Conservation (phyloP, 64 coral and sea anemone species). For the Trachythela sp. region DNA sequence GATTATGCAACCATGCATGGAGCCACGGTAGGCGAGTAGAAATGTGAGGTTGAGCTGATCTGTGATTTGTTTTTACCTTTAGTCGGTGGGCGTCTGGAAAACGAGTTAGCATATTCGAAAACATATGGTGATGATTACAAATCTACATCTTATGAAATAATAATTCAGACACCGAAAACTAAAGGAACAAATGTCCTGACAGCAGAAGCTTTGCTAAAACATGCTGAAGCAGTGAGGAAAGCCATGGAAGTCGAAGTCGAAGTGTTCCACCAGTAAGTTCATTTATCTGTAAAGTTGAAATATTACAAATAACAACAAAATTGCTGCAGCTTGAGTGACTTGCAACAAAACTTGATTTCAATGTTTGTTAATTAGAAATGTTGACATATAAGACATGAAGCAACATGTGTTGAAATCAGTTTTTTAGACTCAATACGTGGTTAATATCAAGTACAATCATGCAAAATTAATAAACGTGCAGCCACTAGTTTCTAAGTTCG, state of each 20-base stretch:
- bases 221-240: slow-evolving; percentile 55
- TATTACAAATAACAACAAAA: background rate
- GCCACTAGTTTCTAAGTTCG: too few relatives aligned
- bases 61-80: background rate
- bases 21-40: too few relatives aligned
- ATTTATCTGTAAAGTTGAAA: too few relatives aligned
- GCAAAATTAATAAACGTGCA: too few relatives aligned
- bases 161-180: slow-evolving; percentile 81
- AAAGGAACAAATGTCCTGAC: slow-evolving; percentile 79
- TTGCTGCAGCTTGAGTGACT: background rate
- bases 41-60: too few relatives aligned
- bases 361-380: too few relatives aligned
- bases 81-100: slow-evolving; percentile 78
- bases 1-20: too few relatives aligned
- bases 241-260: slow-evolving; percentile 70
- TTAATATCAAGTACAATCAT: too few relatives aligned
- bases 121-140: slow-evolving; percentile 49
- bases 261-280: slow-evolving; percentile 66
- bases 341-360: too few relatives aligned
- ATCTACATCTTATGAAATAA: slow-evolving; percentile 60
- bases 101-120: slow-evolving; percentile 69
- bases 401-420: too few relatives aligned
- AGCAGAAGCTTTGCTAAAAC: slow-evolving; percentile 51
- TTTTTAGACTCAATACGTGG: too few relatives aligned
- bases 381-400: too few relatives aligned